These are phyloP conservation scores for Lepus townsendii DNA, from an alignment of 2,797 vertebrate genomes.

Conservation along the genomic window DNA sequence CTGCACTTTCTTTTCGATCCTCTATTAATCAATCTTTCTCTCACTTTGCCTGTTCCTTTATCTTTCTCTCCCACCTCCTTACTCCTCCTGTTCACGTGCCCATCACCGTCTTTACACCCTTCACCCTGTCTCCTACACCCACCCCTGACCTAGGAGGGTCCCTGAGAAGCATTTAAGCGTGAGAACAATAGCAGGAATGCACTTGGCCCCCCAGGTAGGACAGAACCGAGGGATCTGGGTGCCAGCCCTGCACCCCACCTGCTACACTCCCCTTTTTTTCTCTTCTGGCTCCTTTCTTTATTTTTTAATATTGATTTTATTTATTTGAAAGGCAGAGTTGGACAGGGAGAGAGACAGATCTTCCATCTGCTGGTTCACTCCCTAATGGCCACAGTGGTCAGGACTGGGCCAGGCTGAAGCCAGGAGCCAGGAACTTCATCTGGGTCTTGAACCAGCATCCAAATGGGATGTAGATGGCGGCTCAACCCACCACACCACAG, in stretches of 20 bases:
- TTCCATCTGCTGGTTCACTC: no score
- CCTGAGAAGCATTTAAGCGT: neutral
- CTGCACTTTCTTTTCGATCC: neutral
- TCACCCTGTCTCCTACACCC: neutral
- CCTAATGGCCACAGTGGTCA: no score
- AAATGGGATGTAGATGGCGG: no score
- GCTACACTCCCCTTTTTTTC: no score
- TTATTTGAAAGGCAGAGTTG: no score
- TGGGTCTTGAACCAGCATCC: no score
- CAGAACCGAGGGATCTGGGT: neutral
- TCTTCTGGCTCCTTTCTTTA: neutral
- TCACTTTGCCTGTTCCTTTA: neutral
- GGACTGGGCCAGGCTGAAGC: no score
- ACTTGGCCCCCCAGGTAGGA: neutral
- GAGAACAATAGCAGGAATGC: neutral
- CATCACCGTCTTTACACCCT: neutral
- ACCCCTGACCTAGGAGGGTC: neutral
- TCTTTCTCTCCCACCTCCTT: neutral
- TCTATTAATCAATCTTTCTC: neutral
- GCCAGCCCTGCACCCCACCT: no score
- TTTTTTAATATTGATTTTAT: no score
- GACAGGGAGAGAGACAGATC: no score
- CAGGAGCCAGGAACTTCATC: no score
- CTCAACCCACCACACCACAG: no score
- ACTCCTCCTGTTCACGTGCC: neutral